phyloP scores from a whole-genome alignment of 1,140 invertebrate species.

The Acyrthosiphon pisum region DNA sequence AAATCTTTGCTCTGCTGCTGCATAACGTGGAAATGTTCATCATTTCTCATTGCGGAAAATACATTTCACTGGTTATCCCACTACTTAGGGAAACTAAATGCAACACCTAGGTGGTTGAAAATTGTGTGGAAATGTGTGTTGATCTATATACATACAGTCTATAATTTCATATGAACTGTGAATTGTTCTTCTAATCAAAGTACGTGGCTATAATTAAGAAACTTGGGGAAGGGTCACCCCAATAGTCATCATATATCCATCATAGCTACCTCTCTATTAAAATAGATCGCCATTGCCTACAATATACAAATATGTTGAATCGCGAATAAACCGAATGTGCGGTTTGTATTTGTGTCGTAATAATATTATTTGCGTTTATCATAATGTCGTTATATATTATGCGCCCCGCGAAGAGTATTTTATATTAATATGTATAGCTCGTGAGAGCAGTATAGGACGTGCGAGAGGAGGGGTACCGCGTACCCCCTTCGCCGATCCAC shows the following conservation, averaged over 20 bases:
- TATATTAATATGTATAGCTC: neutral
- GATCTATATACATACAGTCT: no score
- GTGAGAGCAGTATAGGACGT: neutral
- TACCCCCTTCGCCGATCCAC: neutral
- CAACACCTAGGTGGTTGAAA: no score
- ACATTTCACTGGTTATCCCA: no score
- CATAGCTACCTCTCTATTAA: neutral
- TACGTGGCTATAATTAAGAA: neutral
- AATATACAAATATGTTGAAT: neutral
- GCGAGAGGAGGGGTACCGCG: neutral
- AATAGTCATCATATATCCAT: no score
- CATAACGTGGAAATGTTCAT: no score
- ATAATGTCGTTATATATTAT: neutral
- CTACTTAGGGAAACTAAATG: no score
- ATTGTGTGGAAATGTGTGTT: no score
- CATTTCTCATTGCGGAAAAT: no score
- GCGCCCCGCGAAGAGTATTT: neutral
- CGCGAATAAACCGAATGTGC: neutral
- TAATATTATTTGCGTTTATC: neutral
- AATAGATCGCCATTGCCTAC: neutral
- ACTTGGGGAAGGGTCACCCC: neutral
- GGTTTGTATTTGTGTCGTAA: neutral
- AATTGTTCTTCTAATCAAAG: no score
- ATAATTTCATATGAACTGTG: no score
- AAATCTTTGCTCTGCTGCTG: no score